Evolutionary conservation across 2,888 invertebrate species (phyloP).

Genomic region (Leptinotarsa juncta): DNA sequence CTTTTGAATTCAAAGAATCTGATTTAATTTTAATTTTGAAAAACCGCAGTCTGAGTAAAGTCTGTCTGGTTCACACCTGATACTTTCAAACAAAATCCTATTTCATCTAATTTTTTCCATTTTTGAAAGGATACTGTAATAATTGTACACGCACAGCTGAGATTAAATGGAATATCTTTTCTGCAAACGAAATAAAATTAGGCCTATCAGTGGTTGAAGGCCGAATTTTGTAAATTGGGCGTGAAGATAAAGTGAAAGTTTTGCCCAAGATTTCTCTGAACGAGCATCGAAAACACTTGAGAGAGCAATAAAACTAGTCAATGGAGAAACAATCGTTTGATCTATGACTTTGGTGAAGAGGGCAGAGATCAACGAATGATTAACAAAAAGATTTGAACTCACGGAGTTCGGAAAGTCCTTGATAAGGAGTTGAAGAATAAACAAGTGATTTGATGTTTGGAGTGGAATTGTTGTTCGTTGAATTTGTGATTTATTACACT

Average conservation of each 20-base stretch:
- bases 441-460: neutral
- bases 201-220: constrained; percentile 5
- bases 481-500: neutral
- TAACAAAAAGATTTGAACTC: constrained; percentile 3
- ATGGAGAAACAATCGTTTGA: constrained; percentile 36
- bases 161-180: neutral
- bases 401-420: neutral
- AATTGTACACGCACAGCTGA: neutral
- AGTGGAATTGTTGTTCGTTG: neutral
- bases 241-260: constrained; percentile 19
- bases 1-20: too few relatives aligned
- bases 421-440: neutral
- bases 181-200: constrained; percentile 5
- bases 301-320: constrained; percentile 30
- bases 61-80: too few relatives aligned
- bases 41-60: too few relatives aligned
- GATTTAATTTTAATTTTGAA: too few relatives aligned
- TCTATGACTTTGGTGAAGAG: constrained; percentile 26
- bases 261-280: constrained; percentile 6
- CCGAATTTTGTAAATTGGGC: constrained; percentile 14
- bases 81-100: too few relatives aligned
- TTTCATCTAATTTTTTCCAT: too few relatives aligned
- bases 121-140: neutral
- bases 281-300: constrained; percentile 33
- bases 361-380: constrained; percentile 24